Percentiles rank a stretch among this genome's conserved stretches.
Evolutionary conservation across 2,113 vertebrate species (phyloP).

Genomic region (Oryzias melastigma): DNA sequence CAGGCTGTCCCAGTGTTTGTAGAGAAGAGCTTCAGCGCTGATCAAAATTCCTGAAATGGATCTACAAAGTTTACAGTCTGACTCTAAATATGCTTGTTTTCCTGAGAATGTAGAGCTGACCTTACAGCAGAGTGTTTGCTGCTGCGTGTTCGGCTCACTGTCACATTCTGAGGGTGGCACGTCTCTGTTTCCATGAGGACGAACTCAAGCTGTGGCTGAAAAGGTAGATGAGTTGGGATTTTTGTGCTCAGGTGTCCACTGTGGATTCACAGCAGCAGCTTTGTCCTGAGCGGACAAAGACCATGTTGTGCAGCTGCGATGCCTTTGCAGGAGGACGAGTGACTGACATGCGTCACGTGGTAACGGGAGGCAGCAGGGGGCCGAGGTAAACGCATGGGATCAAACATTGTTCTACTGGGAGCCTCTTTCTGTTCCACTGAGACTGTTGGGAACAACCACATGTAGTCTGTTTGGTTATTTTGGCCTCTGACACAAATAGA

Average conservation of each 20-base stretch:
- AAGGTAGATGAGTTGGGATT: conserved; percentile 16
- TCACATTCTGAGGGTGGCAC: background rate
- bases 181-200: conserved; percentile 1
- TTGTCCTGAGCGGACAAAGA: conserved; percentile 73
- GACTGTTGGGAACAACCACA: too few species aligned
- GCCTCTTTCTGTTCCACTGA: too few species aligned
- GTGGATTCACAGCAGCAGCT: conserved; percentile 66
- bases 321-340: conserved; percentile 42
- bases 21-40: background rate
- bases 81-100: background rate
- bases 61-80: background rate
- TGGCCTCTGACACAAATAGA: too few species aligned
- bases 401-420: too few species aligned
- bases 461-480: too few species aligned
- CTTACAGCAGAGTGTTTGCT: background rate
- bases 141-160: background rate
- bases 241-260: conserved; percentile 44
- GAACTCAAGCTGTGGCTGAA: conserved; percentile 10
- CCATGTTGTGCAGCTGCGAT: conserved; percentile 43
- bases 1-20: background rate
- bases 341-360: conserved; percentile 24
- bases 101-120: background rate
- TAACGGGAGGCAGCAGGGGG: background rate
- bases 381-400: background rate
- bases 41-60: conserved; percentile 9